Conservation (phyloP, 2,888 invertebrate genomes). For the Leptura quadrifasciata region DNA sequence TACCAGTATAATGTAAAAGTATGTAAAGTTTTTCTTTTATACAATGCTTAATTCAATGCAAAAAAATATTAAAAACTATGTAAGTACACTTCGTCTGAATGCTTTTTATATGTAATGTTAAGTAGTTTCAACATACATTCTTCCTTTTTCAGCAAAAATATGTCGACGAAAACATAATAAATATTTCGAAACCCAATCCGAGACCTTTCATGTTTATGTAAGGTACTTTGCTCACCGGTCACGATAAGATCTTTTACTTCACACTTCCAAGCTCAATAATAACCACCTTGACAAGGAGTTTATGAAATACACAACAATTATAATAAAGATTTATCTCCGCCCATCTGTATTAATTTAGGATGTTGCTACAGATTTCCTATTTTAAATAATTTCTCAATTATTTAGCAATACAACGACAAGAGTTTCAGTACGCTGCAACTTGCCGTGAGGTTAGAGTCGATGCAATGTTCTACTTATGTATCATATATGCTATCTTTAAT, state of each 20-base stretch:
- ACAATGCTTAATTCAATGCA: too few relatives aligned
- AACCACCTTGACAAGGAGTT: constrained; percentile 5
- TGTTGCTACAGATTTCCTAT: constrained; percentile 10
- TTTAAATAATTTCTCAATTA: constrained; percentile 11
- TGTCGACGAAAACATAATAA: too few relatives aligned
- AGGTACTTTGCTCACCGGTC: not conserved
- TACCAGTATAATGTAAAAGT: too few relatives aligned
- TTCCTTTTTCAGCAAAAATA: too few relatives aligned
- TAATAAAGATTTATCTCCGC: constrained; percentile 13
- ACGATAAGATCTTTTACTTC: constrained; percentile 19
- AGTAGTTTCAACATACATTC: too few relatives aligned
- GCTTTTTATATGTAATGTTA: too few relatives aligned
- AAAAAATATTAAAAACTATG: too few relatives aligned
- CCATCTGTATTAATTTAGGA: constrained; percentile 5
- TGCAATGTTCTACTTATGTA: not conserved
- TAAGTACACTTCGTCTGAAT: too few relatives aligned
- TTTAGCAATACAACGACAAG: not conserved
- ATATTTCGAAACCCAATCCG: too few relatives aligned
- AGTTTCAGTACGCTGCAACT: not conserved
- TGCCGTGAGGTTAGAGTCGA: too few relatives aligned
- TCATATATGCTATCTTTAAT: constrained; percentile 25
- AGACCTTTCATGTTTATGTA: too few relatives aligned
- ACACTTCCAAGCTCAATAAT: constrained; percentile 19
- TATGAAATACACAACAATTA: constrained; percentile 15
- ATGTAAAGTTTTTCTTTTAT: too few relatives aligned